Evolutionary conservation across 2,113 vertebrate species (phyloP).

Genomic region (Neogale vison): DNA sequence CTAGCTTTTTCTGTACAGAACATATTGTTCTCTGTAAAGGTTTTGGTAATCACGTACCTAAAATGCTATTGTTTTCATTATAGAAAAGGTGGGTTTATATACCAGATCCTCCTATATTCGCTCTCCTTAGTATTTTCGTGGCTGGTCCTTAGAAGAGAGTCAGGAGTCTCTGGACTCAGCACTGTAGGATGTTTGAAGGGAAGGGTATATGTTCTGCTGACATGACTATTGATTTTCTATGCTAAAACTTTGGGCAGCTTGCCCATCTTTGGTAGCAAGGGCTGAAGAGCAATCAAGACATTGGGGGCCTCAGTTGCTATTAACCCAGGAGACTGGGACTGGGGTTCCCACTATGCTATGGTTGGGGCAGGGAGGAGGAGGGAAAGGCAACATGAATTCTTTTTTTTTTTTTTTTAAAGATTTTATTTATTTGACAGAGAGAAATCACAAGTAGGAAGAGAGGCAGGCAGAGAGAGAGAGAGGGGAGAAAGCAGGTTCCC

Average conservation of each 20-base stretch:
- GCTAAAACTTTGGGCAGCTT: neutral
- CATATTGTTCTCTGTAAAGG: slow-evolving; percentile 9
- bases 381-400: neutral
- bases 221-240: neutral
- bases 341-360: neutral
- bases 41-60: slow-evolving; percentile 28
- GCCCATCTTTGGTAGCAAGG: neutral
- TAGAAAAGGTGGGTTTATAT: neutral
- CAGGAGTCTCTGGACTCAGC: neutral
- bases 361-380: neutral
- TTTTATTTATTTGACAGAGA: too few species aligned
- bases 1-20: slow-evolving; percentile 50
- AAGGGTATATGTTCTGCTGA: neutral
- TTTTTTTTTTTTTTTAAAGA: too few species aligned
- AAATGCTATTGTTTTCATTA: slow-evolving; percentile 16
- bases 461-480: too few species aligned
- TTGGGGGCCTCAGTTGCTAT: neutral
- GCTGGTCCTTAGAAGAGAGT: neutral
- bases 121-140: neutral
- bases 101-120: neutral
- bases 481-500: too few species aligned
- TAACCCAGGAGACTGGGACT: neutral
- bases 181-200: neutral
- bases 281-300: neutral
- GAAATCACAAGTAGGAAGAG: too few species aligned